phyloP scores from a whole-genome alignment of 2,113 vertebrate genomes.

The Oxyruncus cristatus region DNA sequence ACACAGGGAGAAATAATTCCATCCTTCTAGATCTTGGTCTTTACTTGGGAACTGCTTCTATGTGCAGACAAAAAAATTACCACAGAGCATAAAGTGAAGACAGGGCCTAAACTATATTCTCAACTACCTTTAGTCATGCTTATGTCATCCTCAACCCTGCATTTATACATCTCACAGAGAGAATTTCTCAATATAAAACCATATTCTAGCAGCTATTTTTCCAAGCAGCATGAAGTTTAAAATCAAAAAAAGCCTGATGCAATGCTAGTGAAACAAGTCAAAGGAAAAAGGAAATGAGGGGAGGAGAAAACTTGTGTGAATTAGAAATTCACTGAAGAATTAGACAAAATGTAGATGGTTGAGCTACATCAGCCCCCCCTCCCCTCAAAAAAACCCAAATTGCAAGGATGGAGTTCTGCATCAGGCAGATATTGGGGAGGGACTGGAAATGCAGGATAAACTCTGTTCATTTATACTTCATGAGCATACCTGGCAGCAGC shows the following conservation, averaged over 20 bases:
- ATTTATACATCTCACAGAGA: not conserved
- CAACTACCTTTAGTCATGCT: not conserved
- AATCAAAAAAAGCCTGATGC: not conserved
- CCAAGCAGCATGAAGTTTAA: not conserved
- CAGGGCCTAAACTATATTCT: not conserved
- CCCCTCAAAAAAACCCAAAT: not conserved
- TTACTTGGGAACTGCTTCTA: not conserved
- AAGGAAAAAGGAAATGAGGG: not conserved
- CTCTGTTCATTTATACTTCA: not conserved
- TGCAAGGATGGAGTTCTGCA: not conserved
- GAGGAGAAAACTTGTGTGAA: not conserved
- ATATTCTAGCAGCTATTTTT: not conserved
- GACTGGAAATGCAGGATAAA: not conserved
- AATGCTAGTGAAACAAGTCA: not conserved
- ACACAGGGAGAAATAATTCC: fast-evolving
- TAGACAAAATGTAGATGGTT: not conserved
- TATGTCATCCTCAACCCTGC: too few relatives aligned
- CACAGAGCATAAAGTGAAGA: not conserved
- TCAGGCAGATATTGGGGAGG: not conserved
- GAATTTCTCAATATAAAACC: not conserved
- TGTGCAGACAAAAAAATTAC: not conserved
- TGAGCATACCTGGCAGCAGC: not conserved
- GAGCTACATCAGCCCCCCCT: not conserved
- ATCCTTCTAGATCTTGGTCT: not conserved
- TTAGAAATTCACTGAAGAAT: not conserved